These are phyloP conservation scores for Drosophila bipectinata DNA, from an alignment of 1,140 invertebrate species.

Conservation along the genomic window DNA sequence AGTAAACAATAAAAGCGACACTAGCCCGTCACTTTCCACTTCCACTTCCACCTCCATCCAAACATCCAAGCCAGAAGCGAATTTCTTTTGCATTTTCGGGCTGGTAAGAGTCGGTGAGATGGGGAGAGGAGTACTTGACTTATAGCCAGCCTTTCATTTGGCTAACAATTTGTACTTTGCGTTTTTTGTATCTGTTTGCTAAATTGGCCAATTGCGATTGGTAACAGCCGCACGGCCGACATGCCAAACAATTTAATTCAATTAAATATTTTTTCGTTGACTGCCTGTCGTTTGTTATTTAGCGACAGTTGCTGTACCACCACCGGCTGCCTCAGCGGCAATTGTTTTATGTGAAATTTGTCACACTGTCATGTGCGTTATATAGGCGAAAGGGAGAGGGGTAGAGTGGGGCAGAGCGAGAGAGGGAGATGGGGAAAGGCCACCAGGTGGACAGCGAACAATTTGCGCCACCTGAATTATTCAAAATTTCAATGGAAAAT, in stretches of 20 bases:
- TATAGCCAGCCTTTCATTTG: conserved; percentile 64
- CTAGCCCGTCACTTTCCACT: conserved; percentile 74
- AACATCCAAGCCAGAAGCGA: background rate
- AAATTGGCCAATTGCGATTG: conserved; percentile 83
- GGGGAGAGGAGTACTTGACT: conserved; percentile 30
- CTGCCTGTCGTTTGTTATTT: conserved; percentile 81
- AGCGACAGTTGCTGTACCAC: conserved; percentile 67
- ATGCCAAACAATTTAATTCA: conserved; percentile 82
- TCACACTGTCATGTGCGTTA: conserved; percentile 79
- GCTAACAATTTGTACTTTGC: conserved; percentile 77
- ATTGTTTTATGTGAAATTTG: conserved; percentile 82
- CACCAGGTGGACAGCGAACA: conserved; percentile 39
- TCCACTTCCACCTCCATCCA: conserved; percentile 31
- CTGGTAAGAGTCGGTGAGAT: background rate
- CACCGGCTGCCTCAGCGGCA: conserved; percentile 31
- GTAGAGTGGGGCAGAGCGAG: background rate
- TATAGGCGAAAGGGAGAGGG: conserved; percentile 22
- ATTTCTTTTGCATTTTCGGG: conserved; percentile 21
- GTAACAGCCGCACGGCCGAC: conserved; percentile 71
- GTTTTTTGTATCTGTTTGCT: conserved; percentile 47
- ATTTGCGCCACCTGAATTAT: conserved; percentile 71
- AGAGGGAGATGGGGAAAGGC: background rate
- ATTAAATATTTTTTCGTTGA: conserved; percentile 82
- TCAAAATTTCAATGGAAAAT: conserved; percentile 70
- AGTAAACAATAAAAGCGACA: conserved; percentile 83